phyloP scores from a whole-genome alignment of 2,888 invertebrate genomes.

The Tipula lateralis region DNA sequence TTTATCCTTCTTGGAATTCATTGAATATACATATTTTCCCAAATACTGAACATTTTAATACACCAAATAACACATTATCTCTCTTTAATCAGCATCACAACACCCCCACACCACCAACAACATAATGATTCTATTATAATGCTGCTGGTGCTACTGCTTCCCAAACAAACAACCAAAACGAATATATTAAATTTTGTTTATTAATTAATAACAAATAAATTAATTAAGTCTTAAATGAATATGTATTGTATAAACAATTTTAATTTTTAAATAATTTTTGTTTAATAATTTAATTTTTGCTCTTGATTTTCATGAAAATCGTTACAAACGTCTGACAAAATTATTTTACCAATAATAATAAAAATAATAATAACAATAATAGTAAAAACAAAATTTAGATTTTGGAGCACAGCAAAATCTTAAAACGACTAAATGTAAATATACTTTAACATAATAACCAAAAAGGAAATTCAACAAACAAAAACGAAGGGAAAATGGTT shows the following conservation, averaged over 20 bases:
- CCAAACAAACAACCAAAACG: neutral
- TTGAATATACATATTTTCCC: neutral
- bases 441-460: neutral
- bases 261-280: neutral
- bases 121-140: neutral
- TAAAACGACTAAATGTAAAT: neutral
- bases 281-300: neutral
- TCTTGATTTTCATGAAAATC: neutral
- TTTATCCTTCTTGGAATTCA: neutral
- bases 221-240: neutral
- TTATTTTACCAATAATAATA: neutral
- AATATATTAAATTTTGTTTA: neutral
- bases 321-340: neutral
- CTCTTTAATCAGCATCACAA: neutral
- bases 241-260: neutral
- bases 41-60: neutral
- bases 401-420: neutral
- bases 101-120: neutral
- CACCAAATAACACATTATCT: neutral
- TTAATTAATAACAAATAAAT: neutral
- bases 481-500: neutral
- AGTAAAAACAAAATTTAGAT: conserved; percentile 2
- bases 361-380: conserved; percentile 19
- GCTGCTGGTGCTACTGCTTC: neutral
- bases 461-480: neutral